Conservation (phyloP, 1,140 invertebrate species). For the Drosophila malerkotliana region DNA sequence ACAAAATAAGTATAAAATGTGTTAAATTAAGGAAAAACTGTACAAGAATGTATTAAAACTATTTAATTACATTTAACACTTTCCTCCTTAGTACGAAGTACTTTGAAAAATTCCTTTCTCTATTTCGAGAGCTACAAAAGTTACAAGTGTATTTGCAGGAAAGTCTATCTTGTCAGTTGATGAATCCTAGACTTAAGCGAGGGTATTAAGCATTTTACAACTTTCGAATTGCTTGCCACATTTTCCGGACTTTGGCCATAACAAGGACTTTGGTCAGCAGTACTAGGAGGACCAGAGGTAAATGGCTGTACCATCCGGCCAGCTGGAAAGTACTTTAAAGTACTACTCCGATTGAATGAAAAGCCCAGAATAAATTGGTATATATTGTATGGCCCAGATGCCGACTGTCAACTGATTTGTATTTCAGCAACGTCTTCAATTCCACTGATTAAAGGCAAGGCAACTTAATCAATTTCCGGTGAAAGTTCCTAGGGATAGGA, state of each 20-base stretch:
- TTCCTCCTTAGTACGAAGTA: too few species aligned
- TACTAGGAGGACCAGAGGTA: background rate
- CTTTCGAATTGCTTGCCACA: conserved; percentile 26
- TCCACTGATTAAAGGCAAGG: conserved; percentile 61
- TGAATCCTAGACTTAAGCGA: conserved; percentile 28
- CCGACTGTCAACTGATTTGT: conserved; percentile 58
- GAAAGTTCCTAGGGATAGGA: conserved; percentile 28
- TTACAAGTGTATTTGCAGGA: background rate
- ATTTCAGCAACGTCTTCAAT: conserved; percentile 49
- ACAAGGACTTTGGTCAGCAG: conserved; percentile 25
- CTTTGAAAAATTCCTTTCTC: background rate
- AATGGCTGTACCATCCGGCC: background rate
- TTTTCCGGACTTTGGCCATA: conserved; percentile 30
- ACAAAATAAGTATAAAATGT: background rate
- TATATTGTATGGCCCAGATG: conserved; percentile 11
- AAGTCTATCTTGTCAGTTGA: conserved; percentile 14
- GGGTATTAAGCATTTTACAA: conserved; percentile 38
- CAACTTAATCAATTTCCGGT: conserved; percentile 78
- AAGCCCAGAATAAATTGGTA: background rate
- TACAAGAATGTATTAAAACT: background rate
- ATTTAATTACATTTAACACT: background rate
- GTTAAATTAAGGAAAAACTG: background rate
- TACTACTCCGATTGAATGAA: conserved; percentile 13
- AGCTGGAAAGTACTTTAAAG: conserved; percentile 22
- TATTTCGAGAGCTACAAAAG: background rate